Evolutionary conservation across 2,888 invertebrate genomes (phyloP), one percentile per base, ranked within the genome.

Genomic region (Drosophila algonquin): DNA sequence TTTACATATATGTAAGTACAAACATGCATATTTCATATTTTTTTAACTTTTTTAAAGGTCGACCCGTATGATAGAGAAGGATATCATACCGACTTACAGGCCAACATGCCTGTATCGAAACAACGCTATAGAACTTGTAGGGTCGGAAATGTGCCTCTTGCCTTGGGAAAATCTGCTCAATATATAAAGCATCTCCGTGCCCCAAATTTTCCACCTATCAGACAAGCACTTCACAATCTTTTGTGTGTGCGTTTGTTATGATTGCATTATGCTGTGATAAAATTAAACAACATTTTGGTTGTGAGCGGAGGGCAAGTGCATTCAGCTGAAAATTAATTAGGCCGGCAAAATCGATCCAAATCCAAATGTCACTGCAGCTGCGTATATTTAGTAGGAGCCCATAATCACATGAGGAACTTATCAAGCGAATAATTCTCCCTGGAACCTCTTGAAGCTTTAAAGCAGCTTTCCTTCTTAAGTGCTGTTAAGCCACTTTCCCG

Each of bases 241-340:
- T 51, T 32, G 9, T 21, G 16, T 51, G 47, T 40, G 16, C 18
- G 21, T n/a, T 47, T n/a, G 16, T 16, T 44, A 45, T 24, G n/a
- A 30, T 14, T 67, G 52, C 69, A 75, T 61, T 65, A 53, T 51
- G 18, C 32, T 27, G 57, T 53, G 64, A 76, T 67, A 45, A 78
- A 75, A 74, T 73, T 64, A 27, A 59, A 63, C 59, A 53, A 14
- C 32, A 77, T 65, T 73, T 64, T 16, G 32, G 48, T 32, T 59
- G 52, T 12, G 35, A 4, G 35, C 12, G 35, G 12, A 4, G 35
- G 79, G 77, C 64, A 65, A 68, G 64, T 72, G 69, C 81, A 58
- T 82, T 76, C 76, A 63, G 69, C 73, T 70, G 56, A 55, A 76
- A 70, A 78, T 60, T 75, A 83, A 82, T 86, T 86, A 78, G 61